These are phyloP conservation scores for Okapia johnstoni DNA, from an alignment of 2,113 vertebrate genomes.

Conservation along the genomic window DNA sequence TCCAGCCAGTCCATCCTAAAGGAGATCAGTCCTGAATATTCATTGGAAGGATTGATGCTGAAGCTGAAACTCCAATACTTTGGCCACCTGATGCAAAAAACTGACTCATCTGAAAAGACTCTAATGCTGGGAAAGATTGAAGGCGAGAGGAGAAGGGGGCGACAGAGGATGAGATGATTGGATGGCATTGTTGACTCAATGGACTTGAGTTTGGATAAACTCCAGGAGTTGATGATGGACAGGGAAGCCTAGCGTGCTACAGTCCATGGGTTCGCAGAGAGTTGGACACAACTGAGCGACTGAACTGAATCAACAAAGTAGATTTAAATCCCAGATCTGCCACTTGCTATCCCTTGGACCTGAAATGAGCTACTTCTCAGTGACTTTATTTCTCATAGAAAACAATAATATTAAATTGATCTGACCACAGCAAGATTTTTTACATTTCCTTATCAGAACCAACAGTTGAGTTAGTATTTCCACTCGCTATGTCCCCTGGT, in stretches of 20 bases:
- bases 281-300: fast-evolving
- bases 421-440: neutral
- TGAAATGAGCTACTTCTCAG: neutral
- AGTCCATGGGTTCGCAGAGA: neutral
- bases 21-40: neutral
- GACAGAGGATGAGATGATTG: neutral
- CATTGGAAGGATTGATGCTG: neutral
- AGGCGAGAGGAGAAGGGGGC: neutral
- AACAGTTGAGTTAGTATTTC: neutral
- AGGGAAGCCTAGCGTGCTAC: neutral
- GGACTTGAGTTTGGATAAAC: neutral
- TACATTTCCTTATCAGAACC: neutral
- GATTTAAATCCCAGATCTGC: neutral
- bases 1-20: neutral
- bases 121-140: neutral
- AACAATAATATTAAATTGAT: neutral
- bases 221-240: neutral
- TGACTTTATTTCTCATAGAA: neutral
- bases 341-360: neutral
- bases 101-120: neutral
- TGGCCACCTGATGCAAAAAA: neutral
- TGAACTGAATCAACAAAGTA: neutral
- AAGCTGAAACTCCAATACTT: neutral
- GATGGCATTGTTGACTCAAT: neutral
- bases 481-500: neutral